Conservation (phyloP, 2,888 invertebrate genomes). For the Hylaea fasciaria region DNA sequence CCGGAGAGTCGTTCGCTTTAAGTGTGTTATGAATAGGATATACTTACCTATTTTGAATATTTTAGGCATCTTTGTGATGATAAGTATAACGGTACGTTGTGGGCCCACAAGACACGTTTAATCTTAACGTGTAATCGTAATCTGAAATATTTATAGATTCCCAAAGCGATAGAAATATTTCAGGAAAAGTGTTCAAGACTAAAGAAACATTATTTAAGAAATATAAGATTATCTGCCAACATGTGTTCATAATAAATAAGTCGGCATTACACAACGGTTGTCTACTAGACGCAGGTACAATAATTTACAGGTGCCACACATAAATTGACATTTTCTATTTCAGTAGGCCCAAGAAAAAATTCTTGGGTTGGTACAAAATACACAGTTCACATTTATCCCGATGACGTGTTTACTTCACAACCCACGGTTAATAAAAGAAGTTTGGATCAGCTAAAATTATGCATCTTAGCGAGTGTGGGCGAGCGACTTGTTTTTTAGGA, state of each 20-base stretch:
- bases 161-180: neutral
- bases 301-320: conserved; percentile 44
- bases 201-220: neutral
- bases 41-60: too few relatives aligned
- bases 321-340: conserved; percentile 59
- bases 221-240: conserved; percentile 1
- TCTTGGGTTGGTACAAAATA: conserved; percentile 46
- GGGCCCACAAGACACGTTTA: neutral
- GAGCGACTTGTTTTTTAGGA: neutral
- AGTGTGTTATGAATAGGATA: too few relatives aligned
- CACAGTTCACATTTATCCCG: conserved; percentile 44
- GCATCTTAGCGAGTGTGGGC: neutral
- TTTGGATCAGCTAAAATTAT: neutral
- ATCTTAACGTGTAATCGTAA: neutral
- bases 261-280: conserved; percentile 32
- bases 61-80: too few relatives aligned
- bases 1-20: neutral
- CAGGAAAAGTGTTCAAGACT: neutral
- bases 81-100: too few relatives aligned
- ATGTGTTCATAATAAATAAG: conserved; percentile 10
- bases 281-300: conserved; percentile 36
- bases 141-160: too few relatives aligned
- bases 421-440: conserved; percentile 11
- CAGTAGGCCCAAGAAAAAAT: conserved; percentile 47
- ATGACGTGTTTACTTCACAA: conserved; percentile 40